Percentiles rank a stretch among this genome's conserved stretches.
Conservation (phyloP, 1,140 invertebrate genomes). For the Notospermus geniculatus region DNA sequence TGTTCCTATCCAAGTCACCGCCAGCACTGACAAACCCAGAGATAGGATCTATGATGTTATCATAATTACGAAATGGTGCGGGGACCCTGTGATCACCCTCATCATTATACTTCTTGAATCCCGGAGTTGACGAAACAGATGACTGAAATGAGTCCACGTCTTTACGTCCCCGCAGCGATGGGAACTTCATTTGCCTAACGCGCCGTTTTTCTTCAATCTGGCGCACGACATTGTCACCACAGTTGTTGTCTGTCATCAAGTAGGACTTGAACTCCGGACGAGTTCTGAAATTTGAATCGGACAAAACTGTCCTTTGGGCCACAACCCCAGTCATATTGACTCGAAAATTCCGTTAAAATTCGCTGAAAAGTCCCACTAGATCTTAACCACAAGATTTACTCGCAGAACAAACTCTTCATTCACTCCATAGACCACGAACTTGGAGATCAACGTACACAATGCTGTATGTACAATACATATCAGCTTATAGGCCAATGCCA, state of each 20-base stretch:
- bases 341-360: conserved; percentile 2
- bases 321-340: conserved; percentile 37
- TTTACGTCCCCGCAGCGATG: conserved; percentile 35
- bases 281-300: conserved; percentile 41
- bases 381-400: no score
- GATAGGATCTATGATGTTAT: conserved; percentile 49
- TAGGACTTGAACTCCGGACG: conserved; percentile 42
- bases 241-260: conserved; percentile 38
- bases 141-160: conserved; percentile 45
- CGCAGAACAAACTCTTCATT: conserved; percentile 8
- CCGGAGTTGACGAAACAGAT: conserved; percentile 14
- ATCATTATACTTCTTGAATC: conserved; percentile 47
- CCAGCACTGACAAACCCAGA: conserved; percentile 52
- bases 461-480: background rate
- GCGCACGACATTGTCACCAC: conserved; percentile 34
- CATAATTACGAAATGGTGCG: conserved; percentile 44
- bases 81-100: conserved; percentile 37
- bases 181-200: conserved; percentile 50
- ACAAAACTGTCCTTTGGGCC: conserved; percentile 27
- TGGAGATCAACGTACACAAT: background rate
- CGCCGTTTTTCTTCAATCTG: conserved; percentile 43
- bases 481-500: background rate
- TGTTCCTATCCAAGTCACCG: conserved; percentile 47
- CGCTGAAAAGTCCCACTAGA: background rate
- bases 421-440: background rate